Evolutionary conservation across 2,113 vertebrate species (phyloP).

Genomic region (Rhombomys opimus): DNA sequence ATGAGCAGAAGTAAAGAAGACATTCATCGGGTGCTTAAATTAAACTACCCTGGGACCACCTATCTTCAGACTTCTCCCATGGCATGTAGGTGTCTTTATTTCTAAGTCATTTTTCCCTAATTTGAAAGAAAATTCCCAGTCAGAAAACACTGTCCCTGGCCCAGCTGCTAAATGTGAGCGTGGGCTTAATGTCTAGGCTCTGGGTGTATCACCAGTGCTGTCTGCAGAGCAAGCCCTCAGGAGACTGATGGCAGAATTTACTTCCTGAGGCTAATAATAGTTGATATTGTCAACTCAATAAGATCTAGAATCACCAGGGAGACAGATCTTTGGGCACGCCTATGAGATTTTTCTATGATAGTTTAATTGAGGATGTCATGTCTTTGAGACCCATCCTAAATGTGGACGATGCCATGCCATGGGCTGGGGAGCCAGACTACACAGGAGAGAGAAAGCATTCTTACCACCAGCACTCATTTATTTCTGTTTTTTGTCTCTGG

Average conservation of each 20-base stretch:
- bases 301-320: background rate
- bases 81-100: background rate
- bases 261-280: background rate
- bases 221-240: background rate
- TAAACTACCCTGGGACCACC: background rate
- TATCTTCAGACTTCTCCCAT: background rate
- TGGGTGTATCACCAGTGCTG: fast-evolving
- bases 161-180: background rate
- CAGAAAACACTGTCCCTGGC: background rate
- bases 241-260: fast-evolving
- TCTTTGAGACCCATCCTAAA: background rate
- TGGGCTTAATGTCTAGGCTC: background rate
- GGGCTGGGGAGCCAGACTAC: background rate
- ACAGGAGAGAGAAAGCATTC: background rate
- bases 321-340: background rate
- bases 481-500: background rate
- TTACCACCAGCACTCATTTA: background rate
- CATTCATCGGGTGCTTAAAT: background rate
- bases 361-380: background rate
- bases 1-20: background rate
- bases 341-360: background rate
- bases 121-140: background rate
- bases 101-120: background rate
- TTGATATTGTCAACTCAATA: background rate
- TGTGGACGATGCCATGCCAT: background rate